Base-by-base conservation (phyloP, 2,888 invertebrate species). In the Drosophila koepferae region DNA sequence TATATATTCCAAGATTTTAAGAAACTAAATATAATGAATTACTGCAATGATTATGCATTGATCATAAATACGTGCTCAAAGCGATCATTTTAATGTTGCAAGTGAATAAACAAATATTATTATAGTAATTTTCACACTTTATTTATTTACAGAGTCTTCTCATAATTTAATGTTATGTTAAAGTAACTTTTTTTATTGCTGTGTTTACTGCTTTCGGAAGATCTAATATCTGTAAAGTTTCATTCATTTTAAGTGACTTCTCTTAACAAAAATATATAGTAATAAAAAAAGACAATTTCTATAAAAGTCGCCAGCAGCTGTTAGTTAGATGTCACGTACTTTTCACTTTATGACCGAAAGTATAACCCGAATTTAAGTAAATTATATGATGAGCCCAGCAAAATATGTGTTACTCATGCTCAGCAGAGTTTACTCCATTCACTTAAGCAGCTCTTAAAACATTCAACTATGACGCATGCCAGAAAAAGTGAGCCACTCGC, bases 401-500 rank as follows among this genome's bases (percentile, higher is more conserved):
- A 46, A 51, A 56, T 61, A 38, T 58, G 10, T 59, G 36, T 44
- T 34, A 58, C 41, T 38, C 59, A 54, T 59, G 28, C 49, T 40
- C 16, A 28, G n/a, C 16, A 41, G 61, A 51, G 20, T 40, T 63
- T 43, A 20, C 54, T 41, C 12, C 64, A 38, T 23, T 64, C 60
- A 51, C 40, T 67, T 38, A 41, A 56, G 3, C 46, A 59, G 59
- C 73, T 60, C 62, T 55, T 62, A 9, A 54, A 2, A 48, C 59
- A 7, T 44, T 44, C 34, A 40, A 48, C 38, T 58, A 63, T 77
- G 72, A 72, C 77, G 77, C 68, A 77, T 41, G 18, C 28, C 44
- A 51, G 36, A 60, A 54, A 48, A 38, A 23, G 38, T 63, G 46
- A 74, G 23, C 56, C 61, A 77, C 66, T 67, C 55, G 72, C 43